Conservation (phyloP, 2,888 invertebrate genomes). For the Campaea margaritaria region DNA sequence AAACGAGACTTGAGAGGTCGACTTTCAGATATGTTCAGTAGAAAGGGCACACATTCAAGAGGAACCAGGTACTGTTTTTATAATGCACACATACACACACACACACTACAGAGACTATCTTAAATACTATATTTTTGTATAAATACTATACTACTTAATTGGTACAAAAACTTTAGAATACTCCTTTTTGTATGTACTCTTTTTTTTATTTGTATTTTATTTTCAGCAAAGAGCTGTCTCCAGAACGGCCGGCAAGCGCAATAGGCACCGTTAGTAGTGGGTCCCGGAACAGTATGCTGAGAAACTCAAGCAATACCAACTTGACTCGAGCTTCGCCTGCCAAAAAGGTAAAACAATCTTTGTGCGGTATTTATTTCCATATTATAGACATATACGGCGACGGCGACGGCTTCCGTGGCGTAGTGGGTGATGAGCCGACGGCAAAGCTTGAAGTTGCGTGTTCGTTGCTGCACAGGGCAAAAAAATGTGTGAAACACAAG, state of each 20-base stretch:
- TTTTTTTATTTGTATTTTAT: too few relatives aligned
- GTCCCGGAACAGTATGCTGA: conserved; percentile 79
- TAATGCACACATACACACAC: too few relatives aligned
- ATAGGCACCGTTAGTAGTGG: conserved; percentile 56
- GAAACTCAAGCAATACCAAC: conserved; percentile 85
- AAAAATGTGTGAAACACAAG: background rate
- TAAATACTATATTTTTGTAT: too few relatives aligned
- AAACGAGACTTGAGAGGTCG: conserved; percentile 92
- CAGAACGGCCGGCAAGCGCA: conserved; percentile 71
- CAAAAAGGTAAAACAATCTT: conserved; percentile 55
- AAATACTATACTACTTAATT: too few relatives aligned
- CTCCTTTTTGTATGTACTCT: background rate
- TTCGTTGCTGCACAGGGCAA: too few relatives aligned
- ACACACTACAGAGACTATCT: background rate
- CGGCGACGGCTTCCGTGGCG: too few relatives aligned
- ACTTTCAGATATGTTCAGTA: conserved; percentile 93
- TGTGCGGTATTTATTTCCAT: too few relatives aligned
- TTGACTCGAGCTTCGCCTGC: conserved; percentile 61
- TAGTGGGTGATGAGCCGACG: too few relatives aligned
- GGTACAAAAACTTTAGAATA: too few relatives aligned
- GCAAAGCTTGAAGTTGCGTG: too few relatives aligned
- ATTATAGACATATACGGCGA: too few relatives aligned
- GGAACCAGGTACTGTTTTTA: conserved; percentile 85
- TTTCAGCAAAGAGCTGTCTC: conserved; percentile 78
- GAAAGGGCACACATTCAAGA: conserved; percentile 86